A percentile compares a stretch with the other conserved stretches of the same genome.
Evolutionary conservation across 2,113 vertebrate species (phyloP).

Genomic region (Galbula dea): DNA sequence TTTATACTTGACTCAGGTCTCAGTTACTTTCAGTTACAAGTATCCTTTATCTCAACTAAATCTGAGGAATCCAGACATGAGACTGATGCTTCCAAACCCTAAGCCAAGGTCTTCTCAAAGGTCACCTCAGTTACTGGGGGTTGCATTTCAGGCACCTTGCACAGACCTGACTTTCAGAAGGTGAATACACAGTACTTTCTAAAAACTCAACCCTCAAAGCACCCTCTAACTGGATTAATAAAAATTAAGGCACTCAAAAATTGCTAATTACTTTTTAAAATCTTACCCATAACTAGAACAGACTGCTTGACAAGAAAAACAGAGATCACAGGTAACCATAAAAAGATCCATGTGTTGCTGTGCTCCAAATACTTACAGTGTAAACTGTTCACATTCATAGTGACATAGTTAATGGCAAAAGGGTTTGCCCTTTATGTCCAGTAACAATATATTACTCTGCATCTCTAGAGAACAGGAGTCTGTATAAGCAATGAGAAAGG

Average conservation of each 20-base stretch:
- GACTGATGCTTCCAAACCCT: not conserved
- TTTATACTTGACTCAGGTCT: not conserved
- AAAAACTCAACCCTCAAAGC: not conserved
- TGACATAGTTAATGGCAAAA: conserved; percentile 33
- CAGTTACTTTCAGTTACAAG: not conserved
- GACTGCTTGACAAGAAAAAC: not conserved
- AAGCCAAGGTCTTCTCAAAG: not conserved
- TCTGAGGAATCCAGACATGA: not conserved
- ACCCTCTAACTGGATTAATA: not conserved
- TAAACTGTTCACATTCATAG: conserved; percentile 24
- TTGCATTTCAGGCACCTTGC: not conserved
- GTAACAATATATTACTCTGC: conserved; percentile 10
- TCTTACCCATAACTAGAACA: not conserved
- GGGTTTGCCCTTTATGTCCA: conserved; percentile 26
- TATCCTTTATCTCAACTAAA: not conserved
- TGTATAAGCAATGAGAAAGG: conserved; percentile 1
- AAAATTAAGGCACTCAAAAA: conserved; percentile 39
- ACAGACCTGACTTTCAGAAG: not conserved
- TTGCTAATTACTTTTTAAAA: not conserved
- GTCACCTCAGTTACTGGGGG: not conserved
- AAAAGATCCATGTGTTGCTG: conserved; percentile 1
- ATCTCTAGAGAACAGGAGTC: conserved; percentile 31
- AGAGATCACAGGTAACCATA: not conserved
- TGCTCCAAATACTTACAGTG: not conserved
- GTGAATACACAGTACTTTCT: not conserved